A percentile compares a stretch with the other conserved stretches of the same genome.
Evolutionary conservation across 2,797 vertebrate genomes (phyloP).

Genomic region (Crocidura indochinensis): DNA sequence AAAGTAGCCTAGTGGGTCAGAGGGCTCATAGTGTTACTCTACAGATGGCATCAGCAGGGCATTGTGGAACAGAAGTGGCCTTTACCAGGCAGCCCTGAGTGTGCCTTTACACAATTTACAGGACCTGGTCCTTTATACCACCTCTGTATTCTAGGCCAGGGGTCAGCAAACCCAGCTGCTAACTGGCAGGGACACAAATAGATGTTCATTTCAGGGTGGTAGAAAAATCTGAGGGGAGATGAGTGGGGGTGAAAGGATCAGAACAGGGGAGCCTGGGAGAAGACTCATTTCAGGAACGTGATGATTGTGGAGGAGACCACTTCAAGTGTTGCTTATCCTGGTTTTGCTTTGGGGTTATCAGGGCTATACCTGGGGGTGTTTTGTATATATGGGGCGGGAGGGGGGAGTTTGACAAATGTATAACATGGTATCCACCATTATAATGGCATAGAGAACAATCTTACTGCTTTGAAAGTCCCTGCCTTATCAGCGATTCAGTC

Average conservation of each 20-base stretch:
- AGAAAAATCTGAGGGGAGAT: background rate
- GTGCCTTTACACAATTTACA: slow-evolving; percentile 4
- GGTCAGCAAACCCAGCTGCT: slow-evolving; percentile 43
- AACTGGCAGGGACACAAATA: slow-evolving; percentile 20
- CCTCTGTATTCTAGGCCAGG: slow-evolving; percentile 49
- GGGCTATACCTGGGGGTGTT: too few species aligned
- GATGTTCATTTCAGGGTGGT: slow-evolving; percentile 1
- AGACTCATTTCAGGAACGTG: background rate
- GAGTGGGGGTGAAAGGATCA: background rate
- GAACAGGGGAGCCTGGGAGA: background rate
- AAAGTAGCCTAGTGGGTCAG: slow-evolving; percentile 63
- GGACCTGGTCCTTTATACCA: slow-evolving; percentile 58
- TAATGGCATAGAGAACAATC: background rate
- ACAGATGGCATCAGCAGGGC: slow-evolving; percentile 41
- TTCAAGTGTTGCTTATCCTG: too few species aligned
- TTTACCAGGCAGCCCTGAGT: slow-evolving; percentile 58
- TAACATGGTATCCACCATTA: background rate
- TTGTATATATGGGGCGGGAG: too few species aligned
- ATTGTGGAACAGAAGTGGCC: background rate
- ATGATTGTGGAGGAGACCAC: too few species aligned
- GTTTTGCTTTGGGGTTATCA: too few species aligned
- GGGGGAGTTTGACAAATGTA: background rate
- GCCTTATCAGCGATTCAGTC: background rate
- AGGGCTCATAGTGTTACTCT: slow-evolving; percentile 59
- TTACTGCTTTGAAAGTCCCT: background rate